Conservation (phyloP, 2,113 vertebrate species). For the Acrocephalus kingi region DNA sequence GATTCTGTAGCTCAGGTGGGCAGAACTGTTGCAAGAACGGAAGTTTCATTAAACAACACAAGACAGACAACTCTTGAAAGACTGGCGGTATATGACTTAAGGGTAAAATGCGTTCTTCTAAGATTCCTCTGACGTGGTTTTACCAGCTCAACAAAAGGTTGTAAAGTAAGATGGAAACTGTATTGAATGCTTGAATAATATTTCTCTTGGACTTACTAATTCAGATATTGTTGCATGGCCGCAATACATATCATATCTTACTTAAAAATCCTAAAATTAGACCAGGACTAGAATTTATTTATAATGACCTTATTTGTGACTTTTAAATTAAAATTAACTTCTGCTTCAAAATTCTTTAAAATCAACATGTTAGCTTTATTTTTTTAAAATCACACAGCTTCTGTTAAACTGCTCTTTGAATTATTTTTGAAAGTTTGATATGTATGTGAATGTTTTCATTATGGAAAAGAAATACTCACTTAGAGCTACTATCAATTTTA, state of each 20-base stretch:
- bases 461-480: not conserved
- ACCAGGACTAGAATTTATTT: not conserved
- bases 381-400: not conserved
- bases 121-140: not conserved
- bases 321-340: not conserved
- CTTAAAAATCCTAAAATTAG: not conserved
- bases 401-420: not conserved
- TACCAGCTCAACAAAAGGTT: not conserved
- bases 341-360: not conserved
- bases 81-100: not conserved
- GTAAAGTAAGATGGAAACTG: not conserved
- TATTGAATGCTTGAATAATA: not conserved
- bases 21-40: not conserved
- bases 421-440: not conserved
- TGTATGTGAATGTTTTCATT: not conserved
- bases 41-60: not conserved
- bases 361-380: not conserved
- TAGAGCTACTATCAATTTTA: not conserved
- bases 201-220: not conserved
- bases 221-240: not conserved
- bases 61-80: not conserved
- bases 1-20: not conserved
- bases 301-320: not conserved
- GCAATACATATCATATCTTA: not conserved
- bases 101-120: not conserved